These are phyloP conservation scores for Oxyruncus cristatus DNA, from an alignment of 2,113 vertebrate species.

Conservation along the genomic window DNA sequence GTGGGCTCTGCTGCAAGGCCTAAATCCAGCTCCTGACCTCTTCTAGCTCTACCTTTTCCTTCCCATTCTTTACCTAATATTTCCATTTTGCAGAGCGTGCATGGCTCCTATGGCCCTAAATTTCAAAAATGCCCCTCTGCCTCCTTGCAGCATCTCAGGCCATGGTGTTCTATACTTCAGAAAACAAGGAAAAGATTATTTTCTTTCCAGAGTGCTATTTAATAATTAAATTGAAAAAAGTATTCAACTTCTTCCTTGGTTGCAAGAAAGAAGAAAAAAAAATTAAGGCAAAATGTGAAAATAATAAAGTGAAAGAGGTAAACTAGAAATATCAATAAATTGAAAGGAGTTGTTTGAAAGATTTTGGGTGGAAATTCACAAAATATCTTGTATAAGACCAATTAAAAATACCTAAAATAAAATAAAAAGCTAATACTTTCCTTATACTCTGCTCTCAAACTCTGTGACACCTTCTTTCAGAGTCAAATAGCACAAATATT, in stretches of 20 bases:
- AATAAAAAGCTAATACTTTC: neutral
- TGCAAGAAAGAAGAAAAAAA: neutral
- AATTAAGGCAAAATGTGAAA: neutral
- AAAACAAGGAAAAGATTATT: neutral
- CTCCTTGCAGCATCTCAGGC: neutral
- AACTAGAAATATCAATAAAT: neutral
- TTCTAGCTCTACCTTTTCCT: neutral
- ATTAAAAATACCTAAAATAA: neutral
- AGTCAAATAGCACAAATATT: neutral
- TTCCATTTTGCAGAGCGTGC: neutral
- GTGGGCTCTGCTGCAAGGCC: neutral
- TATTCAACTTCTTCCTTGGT: neutral
- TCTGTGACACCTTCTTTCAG: neutral
- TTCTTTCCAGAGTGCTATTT: neutral
- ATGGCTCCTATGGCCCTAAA: rapidly evolving
- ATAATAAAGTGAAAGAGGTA: neutral
- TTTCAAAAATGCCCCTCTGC: neutral
- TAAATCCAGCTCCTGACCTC: neutral
- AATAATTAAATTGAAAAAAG: neutral
- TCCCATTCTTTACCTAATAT: neutral
- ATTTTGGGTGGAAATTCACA: neutral
- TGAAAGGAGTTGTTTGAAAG: neutral
- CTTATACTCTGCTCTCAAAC: neutral
- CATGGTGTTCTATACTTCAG: neutral
- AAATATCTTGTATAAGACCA: neutral